Evolutionary conservation across 2,888 invertebrate species (phyloP).

Genomic region (Fragum fragum): DNA sequence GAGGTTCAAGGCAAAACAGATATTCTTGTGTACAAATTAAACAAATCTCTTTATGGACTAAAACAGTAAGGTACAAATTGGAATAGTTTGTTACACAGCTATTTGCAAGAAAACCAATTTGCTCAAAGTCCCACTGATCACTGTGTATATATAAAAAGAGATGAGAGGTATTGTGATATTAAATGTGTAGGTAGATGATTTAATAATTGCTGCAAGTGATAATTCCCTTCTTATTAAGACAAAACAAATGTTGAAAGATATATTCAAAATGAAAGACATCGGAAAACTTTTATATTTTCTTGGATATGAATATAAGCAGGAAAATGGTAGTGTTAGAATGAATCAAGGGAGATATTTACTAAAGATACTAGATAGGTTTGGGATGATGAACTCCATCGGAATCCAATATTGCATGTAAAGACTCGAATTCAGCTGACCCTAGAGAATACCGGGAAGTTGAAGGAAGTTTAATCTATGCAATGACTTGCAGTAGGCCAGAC

Average conservation of each 20-base stretch:
- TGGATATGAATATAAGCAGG: slow-evolving; percentile 28
- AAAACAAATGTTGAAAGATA: slow-evolving; percentile 38
- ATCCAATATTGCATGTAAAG: too few species aligned
- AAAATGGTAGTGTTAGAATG: neutral
- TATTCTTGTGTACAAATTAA: slow-evolving; percentile 46
- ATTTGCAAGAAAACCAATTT: slow-evolving; percentile 43
- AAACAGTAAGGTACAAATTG: slow-evolving; percentile 66
- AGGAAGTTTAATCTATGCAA: too few species aligned
- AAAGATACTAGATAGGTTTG: too few species aligned
- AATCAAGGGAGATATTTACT: too few species aligned
- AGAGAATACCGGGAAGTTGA: too few species aligned
- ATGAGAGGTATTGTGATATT: slow-evolving; percentile 31
- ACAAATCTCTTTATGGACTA: slow-evolving; percentile 65
- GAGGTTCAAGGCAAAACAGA: slow-evolving; percentile 28
- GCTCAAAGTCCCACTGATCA: slow-evolving; percentile 34
- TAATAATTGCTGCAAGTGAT: slow-evolving; percentile 34
- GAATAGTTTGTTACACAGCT: slow-evolving; percentile 49
- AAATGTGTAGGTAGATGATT: slow-evolving; percentile 45
- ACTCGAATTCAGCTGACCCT: too few species aligned
- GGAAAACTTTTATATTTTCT: slow-evolving; percentile 46
- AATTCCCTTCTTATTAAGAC: slow-evolving; percentile 2
- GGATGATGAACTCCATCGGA: too few species aligned
- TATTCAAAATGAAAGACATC: slow-evolving; percentile 57
- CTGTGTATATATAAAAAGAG: slow-evolving; percentile 36
- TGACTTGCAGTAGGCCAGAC: too few species aligned